Evolutionary conservation across 2,113 vertebrate species (phyloP).

Genomic region (Sphaerodactylus townsendi): DNA sequence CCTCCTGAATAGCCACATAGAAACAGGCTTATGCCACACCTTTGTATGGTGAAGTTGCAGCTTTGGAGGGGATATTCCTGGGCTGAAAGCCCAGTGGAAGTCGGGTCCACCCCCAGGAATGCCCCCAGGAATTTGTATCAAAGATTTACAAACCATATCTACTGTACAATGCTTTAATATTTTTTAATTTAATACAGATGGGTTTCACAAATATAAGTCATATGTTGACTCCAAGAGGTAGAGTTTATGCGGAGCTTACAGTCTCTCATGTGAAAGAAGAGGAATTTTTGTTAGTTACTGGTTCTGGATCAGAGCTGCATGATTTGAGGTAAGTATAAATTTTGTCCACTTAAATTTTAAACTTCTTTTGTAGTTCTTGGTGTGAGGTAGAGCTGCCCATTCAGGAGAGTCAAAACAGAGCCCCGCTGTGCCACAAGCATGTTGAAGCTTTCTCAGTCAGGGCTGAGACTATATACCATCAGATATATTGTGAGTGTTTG

Average conservation of each 20-base stretch:
- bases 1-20: no score
- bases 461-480: background rate
- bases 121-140: background rate
- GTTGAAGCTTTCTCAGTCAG: background rate
- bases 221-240: constrained; percentile 91
- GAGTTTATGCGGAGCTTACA: constrained; percentile 92
- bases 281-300: constrained; percentile 92
- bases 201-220: constrained; percentile 96
- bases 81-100: no score
- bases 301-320: constrained; percentile 93
- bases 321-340: constrained; percentile 85
- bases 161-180: background rate
- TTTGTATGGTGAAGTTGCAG: no score
- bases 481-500: background rate
- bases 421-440: background rate
- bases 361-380: background rate
- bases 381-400: background rate
- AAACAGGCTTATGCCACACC: no score
- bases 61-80: no score
- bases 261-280: constrained; percentile 85
- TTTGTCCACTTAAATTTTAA: constrained; percentile 19
- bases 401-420: background rate
- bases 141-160: background rate
- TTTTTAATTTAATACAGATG: constrained; percentile 73
- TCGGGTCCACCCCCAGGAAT: no score